Percentiles rank a stretch among this genome's conserved stretches.
phyloP scores from a whole-genome alignment of 2,113 vertebrate genomes.

The Triplophysa dalaica region DNA sequence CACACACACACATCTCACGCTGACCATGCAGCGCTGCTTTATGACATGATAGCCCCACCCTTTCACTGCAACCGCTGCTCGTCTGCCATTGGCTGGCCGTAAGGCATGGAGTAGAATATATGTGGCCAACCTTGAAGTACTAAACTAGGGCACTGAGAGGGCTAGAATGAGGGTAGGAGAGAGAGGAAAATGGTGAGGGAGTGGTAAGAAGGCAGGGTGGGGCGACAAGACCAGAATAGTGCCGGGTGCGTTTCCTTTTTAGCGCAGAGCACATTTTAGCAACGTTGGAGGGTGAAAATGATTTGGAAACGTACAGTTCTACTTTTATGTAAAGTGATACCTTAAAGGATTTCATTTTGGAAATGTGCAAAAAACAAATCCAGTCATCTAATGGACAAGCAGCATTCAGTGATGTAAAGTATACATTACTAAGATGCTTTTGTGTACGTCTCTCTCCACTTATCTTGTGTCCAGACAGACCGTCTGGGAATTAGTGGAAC shows the following conservation, averaged over 20 bases:
- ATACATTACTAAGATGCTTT: no score
- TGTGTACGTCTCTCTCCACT: no score
- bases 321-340: no score
- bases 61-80: slow-evolving; percentile 63
- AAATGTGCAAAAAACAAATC: no score
- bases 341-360: no score
- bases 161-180: slow-evolving; percentile 64
- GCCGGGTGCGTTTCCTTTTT: slow-evolving; percentile 19
- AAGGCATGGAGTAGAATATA: slow-evolving; percentile 70
- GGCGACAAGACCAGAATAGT: slow-evolving; percentile 50
- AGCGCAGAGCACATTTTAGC: slow-evolving; percentile 24
- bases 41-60: slow-evolving; percentile 62
- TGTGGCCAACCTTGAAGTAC: slow-evolving; percentile 78
- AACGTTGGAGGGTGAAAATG: background rate
- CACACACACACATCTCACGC: slow-evolving; percentile 36
- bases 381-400: no score
- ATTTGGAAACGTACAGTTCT: background rate
- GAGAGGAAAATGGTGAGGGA: slow-evolving; percentile 49
- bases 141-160: slow-evolving; percentile 78
- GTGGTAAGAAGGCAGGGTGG: slow-evolving; percentile 52
- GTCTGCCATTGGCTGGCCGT: slow-evolving; percentile 72
- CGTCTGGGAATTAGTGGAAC: background rate
- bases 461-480: background rate
- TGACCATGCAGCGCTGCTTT: slow-evolving; percentile 47
- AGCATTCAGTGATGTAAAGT: no score